Percentiles rank a stretch among this genome's conserved stretches.
phyloP scores from a whole-genome alignment of 2,797 vertebrate species.

The Gila robusta region DNA sequence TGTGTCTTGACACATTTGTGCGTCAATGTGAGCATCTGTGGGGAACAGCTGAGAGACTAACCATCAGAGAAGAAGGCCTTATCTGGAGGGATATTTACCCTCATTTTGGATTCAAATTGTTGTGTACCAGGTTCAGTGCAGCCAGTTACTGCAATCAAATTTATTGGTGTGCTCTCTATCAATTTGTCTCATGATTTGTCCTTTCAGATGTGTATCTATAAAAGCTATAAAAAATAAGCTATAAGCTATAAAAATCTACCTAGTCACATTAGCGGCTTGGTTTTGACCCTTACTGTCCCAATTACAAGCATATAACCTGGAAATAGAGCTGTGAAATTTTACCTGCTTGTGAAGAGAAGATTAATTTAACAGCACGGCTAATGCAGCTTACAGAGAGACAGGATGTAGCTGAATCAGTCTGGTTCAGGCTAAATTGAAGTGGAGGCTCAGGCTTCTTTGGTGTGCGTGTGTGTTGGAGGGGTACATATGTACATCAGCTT shows the following conservation, averaged over 20 bases:
- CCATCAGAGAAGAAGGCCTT: slow-evolving; percentile 43
- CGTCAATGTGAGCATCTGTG: slow-evolving; percentile 36
- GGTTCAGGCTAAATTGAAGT: slow-evolving; percentile 10
- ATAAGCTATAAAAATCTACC: neutral
- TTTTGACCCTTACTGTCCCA: neutral
- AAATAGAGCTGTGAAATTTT: slow-evolving; percentile 2
- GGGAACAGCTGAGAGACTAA: slow-evolving; percentile 47
- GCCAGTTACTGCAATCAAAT: slow-evolving; percentile 13
- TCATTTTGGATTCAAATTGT: neutral
- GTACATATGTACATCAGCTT: slow-evolving; percentile 51
- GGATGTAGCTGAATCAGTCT: neutral
- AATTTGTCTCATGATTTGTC: neutral
- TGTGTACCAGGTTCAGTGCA: neutral
- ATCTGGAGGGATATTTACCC: neutral
- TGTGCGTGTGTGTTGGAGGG: slow-evolving; percentile 45
- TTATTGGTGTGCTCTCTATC: neutral
- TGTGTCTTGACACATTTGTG: neutral
- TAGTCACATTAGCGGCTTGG: slow-evolving; percentile 8
- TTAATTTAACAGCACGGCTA: slow-evolving; percentile 21
- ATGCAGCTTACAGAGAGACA: slow-evolving; percentile 35
- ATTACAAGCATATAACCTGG: slow-evolving; percentile 26
- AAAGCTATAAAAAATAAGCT: neutral
- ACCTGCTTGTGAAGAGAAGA: slow-evolving; percentile 28
- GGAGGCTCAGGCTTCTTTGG: slow-evolving; percentile 13
- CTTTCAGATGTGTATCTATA: neutral